Evolutionary conservation across 2,888 invertebrate genomes (phyloP).

Genomic region (Sympetrum striolatum): DNA sequence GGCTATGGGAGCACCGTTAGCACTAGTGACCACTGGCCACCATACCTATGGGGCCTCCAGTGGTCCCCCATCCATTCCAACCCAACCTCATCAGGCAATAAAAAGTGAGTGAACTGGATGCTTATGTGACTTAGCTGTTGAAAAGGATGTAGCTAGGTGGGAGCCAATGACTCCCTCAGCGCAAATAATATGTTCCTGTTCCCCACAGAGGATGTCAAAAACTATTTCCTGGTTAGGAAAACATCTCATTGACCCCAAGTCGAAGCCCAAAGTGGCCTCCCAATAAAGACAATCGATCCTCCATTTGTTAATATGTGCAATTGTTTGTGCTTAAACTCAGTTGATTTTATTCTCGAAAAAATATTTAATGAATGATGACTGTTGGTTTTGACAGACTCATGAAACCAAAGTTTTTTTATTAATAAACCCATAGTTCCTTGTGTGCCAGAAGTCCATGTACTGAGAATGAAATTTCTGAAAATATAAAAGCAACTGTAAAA

Average conservation of each 20-base stretch:
- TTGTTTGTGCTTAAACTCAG: constrained; percentile 23
- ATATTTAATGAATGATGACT: constrained; percentile 17
- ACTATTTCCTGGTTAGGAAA: background rate
- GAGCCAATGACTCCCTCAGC: background rate
- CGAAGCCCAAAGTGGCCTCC: background rate
- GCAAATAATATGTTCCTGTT: constrained; percentile 5
- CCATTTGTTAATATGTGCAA: constrained; percentile 33
- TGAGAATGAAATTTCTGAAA: constrained; percentile 13
- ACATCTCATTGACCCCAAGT: background rate
- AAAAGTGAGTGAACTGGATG: constrained; percentile 19
- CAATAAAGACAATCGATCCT: background rate
- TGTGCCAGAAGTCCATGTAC: background rate
- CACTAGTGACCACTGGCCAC: constrained; percentile 10
- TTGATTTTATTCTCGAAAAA: background rate
- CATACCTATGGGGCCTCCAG: constrained; percentile 2
- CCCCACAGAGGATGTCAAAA: background rate
- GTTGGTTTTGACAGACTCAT: background rate
- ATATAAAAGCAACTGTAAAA: constrained; percentile 2
- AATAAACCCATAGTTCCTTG: constrained; percentile 32
- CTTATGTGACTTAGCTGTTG: background rate
- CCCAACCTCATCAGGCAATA: constrained; percentile 11
- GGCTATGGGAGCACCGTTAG: constrained; percentile 21
- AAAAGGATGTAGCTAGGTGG: background rate
- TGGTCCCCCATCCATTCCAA: constrained; percentile 27
- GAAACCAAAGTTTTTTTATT: constrained; percentile 21